A percentile compares a stretch with the other conserved stretches of the same genome.
These are phyloP conservation scores for Spodoptera picta DNA, from an alignment of 2,888 invertebrate species.

Conservation along the genomic window DNA sequence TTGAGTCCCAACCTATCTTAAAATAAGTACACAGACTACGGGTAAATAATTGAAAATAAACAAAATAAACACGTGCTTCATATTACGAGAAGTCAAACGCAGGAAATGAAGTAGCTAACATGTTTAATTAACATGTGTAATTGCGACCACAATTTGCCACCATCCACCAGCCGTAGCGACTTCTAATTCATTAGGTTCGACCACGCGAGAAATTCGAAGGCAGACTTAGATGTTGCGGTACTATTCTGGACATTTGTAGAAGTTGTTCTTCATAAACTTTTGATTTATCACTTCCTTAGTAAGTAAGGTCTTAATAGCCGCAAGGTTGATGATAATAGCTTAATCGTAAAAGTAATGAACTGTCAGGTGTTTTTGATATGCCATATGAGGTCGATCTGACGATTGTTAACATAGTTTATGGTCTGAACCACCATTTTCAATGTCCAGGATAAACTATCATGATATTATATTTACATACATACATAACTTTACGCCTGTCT, in stretches of 20 bases:
- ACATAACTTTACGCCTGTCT: too few relatives aligned
- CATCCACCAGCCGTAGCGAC: constrained; percentile 47
- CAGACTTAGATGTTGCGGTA: constrained; percentile 40
- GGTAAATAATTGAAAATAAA: constrained; percentile 11
- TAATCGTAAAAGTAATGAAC: too few relatives aligned
- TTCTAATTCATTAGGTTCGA: constrained; percentile 71
- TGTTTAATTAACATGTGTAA: constrained; percentile 63
- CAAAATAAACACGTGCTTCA: constrained; percentile 4
- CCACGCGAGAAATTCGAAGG: constrained; percentile 69
- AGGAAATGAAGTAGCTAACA: constrained; percentile 48
- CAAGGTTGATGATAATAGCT: background rate
- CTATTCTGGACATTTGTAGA: constrained; percentile 60
- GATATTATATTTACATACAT: too few relatives aligned
- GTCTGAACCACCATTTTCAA: too few relatives aligned
- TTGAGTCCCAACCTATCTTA: too few relatives aligned
- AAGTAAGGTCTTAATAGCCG: background rate
- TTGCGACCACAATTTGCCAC: constrained; percentile 58
- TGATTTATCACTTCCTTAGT: background rate
- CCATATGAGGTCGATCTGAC: too few relatives aligned
- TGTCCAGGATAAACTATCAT: too few relatives aligned
- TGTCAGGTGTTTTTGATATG: too few relatives aligned
- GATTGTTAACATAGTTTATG: too few relatives aligned
- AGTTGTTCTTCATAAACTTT: constrained; percentile 5
- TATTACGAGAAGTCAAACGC: constrained; percentile 36
- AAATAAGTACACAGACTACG: background rate